Evolutionary conservation across 2,113 vertebrate genomes (phyloP).

Genomic region (Corapipo altera): DNA sequence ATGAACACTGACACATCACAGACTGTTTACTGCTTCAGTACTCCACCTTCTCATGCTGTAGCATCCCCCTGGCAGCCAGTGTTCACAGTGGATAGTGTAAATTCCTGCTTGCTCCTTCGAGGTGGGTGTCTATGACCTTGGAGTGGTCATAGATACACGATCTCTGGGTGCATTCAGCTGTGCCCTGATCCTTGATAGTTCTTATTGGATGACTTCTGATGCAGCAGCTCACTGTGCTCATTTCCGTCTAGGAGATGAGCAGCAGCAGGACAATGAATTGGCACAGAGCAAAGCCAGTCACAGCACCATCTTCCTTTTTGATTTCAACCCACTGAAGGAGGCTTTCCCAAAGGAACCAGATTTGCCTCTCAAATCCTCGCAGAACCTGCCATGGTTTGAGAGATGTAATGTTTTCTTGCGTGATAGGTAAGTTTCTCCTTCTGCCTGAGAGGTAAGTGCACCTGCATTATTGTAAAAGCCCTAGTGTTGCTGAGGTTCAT

Average conservation of each 20-base stretch:
- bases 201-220: background rate
- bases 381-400: constrained; percentile 37
- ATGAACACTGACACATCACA: constrained; percentile 71
- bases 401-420: constrained; percentile 64
- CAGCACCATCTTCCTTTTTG: constrained; percentile 67
- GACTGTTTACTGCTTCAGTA: constrained; percentile 71
- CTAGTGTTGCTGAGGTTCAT: background rate
- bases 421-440: constrained; percentile 43
- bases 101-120: constrained; percentile 74
- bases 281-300: background rate
- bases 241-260: constrained; percentile 40
- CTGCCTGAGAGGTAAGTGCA: background rate
- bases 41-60: constrained; percentile 51
- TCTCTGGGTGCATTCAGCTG: background rate
- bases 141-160: background rate
- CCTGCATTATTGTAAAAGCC: background rate
- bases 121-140: constrained; percentile 62
- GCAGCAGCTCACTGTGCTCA: background rate
- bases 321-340: constrained; percentile 55
- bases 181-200: background rate
- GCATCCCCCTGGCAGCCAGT: constrained; percentile 76
- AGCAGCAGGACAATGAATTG: background rate
- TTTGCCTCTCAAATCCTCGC: background rate
- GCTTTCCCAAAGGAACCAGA: background rate
- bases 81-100: constrained; percentile 68